Percentiles rank a stretch among this genome's conserved stretches.
phyloP scores from a whole-genome alignment of 2,113 vertebrate species.

The Tragelaphus strepsiceros region DNA sequence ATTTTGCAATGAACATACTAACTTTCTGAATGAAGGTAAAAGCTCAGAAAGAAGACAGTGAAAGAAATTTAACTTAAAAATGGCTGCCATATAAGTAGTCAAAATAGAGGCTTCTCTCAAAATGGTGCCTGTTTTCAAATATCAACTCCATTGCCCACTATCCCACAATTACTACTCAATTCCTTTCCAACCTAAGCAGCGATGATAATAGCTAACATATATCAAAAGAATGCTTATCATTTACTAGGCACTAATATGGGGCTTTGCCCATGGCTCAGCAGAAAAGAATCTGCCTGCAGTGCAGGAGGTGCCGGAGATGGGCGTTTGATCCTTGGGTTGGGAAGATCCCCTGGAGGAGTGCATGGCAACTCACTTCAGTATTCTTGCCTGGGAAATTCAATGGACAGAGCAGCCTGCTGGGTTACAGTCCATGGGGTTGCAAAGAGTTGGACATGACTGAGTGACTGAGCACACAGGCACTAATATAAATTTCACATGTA shows the following conservation, averaged over 20 bases:
- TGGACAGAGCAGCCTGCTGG: not conserved
- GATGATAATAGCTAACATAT: not conserved
- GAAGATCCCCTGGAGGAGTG: not conserved
- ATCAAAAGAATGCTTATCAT: not conserved
- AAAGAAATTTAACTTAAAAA: constrained; percentile 23
- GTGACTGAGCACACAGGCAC: not conserved
- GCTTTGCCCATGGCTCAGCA: not conserved
- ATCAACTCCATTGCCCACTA: not conserved
- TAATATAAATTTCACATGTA: not conserved
- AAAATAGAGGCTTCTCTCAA: not conserved
- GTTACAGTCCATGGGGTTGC: not conserved
- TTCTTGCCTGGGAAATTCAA: not conserved
- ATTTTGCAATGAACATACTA: constrained; percentile 14
- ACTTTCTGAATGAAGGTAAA: not conserved
- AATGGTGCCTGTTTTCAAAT: not conserved
- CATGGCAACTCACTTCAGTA: not conserved
- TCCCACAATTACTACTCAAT: not conserved
- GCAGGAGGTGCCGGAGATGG: not conserved
- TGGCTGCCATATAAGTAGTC: not conserved
- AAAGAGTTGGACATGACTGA: not conserved
- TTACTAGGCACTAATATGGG: not conserved
- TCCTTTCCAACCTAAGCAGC: not conserved
- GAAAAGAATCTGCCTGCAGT: not conserved
- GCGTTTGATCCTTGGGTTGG: not conserved
- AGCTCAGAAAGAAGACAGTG: not conserved